Conservation (phyloP, 2,797 vertebrate genomes). For the Muscicapa comitata region DNA sequence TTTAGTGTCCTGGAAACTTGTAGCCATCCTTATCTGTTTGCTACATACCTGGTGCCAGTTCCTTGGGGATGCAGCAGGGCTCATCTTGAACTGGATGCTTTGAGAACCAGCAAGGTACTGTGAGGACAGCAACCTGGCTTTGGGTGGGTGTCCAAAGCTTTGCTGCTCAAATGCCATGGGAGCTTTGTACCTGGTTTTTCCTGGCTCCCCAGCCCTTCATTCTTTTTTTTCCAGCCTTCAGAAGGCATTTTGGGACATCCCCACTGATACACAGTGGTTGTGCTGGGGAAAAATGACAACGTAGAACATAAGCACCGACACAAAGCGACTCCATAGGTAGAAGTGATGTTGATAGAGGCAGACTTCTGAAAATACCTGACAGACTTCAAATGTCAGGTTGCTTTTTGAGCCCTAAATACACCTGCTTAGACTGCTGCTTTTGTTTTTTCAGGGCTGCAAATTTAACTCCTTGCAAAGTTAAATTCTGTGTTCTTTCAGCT, state of each 20-base stretch:
- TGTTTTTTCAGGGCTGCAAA: neutral
- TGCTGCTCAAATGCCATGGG: neutral
- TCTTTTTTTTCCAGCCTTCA: neutral
- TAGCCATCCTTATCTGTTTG: neutral
- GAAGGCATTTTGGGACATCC: neutral
- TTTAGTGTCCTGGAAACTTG: neutral
- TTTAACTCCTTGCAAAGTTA: neutral
- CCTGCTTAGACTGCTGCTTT: neutral
- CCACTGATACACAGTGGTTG: neutral
- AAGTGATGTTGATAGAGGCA: neutral
- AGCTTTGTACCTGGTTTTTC: neutral
- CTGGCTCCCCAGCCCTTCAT: neutral
- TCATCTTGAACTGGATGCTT: neutral
- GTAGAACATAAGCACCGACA: neutral
- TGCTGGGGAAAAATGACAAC: neutral
- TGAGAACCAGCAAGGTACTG: neutral
- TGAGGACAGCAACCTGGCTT: neutral
- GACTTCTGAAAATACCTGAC: neutral
- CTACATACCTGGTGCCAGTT: neutral
- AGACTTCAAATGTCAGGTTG: slow-evolving; percentile 8
- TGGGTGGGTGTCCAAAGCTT: neutral
- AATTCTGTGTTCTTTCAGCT: neutral
- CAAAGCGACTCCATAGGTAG: fast-evolving
- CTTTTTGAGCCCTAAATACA: neutral
- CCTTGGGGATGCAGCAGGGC: neutral